These are phyloP conservation scores for Monodelphis domestica DNA, from an alignment of 2,797 vertebrate genomes.

Conservation along the genomic window DNA sequence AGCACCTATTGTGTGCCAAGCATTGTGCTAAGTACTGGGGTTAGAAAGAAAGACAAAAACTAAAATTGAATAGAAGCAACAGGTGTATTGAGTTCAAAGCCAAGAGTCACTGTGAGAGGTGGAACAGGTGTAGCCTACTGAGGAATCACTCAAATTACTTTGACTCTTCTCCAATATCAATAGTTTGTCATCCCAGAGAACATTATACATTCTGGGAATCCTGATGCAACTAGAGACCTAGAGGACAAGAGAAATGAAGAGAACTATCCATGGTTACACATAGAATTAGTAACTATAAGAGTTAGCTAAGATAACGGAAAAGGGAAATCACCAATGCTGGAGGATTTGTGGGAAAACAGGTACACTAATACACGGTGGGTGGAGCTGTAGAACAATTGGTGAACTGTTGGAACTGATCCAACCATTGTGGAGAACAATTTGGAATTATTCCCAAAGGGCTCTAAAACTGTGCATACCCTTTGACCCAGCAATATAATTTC, in stretches of 20 bases:
- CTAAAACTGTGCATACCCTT: background rate
- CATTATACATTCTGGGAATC: background rate
- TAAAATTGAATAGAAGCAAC: background rate
- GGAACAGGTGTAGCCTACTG: background rate
- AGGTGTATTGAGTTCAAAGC: background rate
- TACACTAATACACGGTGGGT: background rate
- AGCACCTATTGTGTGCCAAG: background rate
- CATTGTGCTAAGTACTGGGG: background rate
- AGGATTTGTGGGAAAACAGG: background rate
- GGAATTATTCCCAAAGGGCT: background rate
- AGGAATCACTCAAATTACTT: background rate
- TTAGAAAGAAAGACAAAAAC: background rate
- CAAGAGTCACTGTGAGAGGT: background rate
- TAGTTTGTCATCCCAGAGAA: background rate
- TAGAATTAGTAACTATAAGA: background rate
- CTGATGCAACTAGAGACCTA: background rate
- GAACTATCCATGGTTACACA: background rate
- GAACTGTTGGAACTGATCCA: background rate
- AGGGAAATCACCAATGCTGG: background rate
- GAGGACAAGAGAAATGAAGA: background rate
- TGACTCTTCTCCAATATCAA: background rate
- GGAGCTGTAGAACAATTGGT: background rate
- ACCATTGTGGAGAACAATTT: background rate
- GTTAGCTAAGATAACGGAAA: background rate
- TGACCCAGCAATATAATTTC: background rate